Percentiles rank a stretch among this genome's conserved stretches.
Evolutionary conservation across 2,113 vertebrate genomes (phyloP).

Genomic region (Clinocottus analis): DNA sequence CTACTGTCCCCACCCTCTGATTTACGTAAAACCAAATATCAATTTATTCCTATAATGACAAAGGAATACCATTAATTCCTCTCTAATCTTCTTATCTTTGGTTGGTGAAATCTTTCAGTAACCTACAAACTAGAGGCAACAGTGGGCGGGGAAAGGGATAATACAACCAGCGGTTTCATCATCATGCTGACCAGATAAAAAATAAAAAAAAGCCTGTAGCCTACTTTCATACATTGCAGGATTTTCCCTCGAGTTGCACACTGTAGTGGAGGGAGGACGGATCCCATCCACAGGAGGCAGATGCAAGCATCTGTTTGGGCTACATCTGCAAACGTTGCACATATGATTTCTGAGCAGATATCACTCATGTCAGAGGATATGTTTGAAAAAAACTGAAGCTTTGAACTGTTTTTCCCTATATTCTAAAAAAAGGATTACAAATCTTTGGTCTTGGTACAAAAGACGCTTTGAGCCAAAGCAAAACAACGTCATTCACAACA

Average conservation of each 20-base stretch:
- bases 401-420: background rate
- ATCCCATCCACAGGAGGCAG: constrained; percentile 41
- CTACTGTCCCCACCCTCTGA: constrained; percentile 70
- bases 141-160: constrained; percentile 66
- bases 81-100: constrained; percentile 86
- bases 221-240: constrained; percentile 62
- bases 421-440: background rate
- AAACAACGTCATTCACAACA: constrained; percentile 3
- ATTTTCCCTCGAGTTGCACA: constrained; percentile 44
- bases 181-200: constrained; percentile 67
- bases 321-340: constrained; percentile 48
- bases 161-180: constrained; percentile 74
- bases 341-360: constrained; percentile 18
- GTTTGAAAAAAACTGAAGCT: background rate
- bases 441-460: background rate
- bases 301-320: constrained; percentile 59
- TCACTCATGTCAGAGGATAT: background rate
- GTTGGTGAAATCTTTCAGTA: constrained; percentile 85
- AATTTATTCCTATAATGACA: constrained; percentile 87
- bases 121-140: constrained; percentile 82
- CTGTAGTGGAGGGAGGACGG: constrained; percentile 12
- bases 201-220: constrained; percentile 71
- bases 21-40: constrained; percentile 82
- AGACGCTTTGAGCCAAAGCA: background rate
- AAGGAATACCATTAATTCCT: constrained; percentile 87